Percentiles rank a stretch among this genome's conserved stretches.
Conservation (phyloP, 2,113 vertebrate species). For the Sander vitreus region DNA sequence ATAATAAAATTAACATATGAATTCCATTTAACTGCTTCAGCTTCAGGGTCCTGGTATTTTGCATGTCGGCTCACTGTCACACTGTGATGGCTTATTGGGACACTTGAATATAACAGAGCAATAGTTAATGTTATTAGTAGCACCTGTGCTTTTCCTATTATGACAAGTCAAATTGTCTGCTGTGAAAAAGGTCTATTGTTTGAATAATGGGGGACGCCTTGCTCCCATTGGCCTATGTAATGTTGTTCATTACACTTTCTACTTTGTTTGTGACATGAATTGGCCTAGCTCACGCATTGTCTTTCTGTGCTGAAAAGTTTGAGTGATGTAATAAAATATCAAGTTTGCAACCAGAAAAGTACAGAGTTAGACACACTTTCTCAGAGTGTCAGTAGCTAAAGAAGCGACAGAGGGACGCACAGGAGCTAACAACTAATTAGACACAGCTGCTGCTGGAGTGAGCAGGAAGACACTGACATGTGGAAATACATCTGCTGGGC, state of each 20-base stretch:
- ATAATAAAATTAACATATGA: neutral
- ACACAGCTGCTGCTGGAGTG: conserved; percentile 39
- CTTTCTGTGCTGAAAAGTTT: neutral
- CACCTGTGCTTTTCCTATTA: neutral
- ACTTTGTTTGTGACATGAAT: neutral
- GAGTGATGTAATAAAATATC: conserved; percentile 16
- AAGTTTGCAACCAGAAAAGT: conserved; percentile 7
- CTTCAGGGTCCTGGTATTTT: neutral
- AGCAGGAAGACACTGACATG: conserved; percentile 25
- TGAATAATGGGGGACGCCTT: neutral
- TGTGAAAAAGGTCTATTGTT: neutral
- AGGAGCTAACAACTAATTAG: conserved; percentile 46
- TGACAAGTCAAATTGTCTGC: neutral
- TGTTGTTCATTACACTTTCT: neutral
- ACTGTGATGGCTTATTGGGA: neutral
- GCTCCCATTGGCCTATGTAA: neutral
- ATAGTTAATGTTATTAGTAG: neutral
- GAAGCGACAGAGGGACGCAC: conserved; percentile 19
- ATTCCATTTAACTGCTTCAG: neutral
- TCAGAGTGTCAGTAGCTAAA: conserved; percentile 4
- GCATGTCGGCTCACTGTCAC: neutral
- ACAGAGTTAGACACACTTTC: neutral
- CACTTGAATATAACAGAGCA: neutral
- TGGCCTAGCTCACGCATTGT: neutral
- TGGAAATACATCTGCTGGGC: conserved; percentile 51